These are phyloP conservation scores for Myotis yumanensis DNA, from an alignment of 2,113 vertebrate species.

Conservation along the genomic window DNA sequence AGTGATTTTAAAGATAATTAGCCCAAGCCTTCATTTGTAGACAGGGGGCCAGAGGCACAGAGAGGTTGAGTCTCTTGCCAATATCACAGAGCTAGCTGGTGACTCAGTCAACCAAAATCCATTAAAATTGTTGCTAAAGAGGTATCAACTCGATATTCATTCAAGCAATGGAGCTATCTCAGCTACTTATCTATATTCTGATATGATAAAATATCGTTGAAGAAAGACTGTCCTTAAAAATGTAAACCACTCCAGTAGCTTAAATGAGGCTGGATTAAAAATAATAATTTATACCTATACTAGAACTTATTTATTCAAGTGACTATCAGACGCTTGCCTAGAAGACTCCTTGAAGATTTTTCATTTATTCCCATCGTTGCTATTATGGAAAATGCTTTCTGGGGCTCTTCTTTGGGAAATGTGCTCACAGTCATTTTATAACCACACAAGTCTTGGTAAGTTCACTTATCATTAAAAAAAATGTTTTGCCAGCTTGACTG, in stretches of 20 bases:
- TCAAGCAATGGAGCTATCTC: background rate
- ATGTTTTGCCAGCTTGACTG: background rate
- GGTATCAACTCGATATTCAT: background rate
- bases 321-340: background rate
- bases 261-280: constrained; percentile 33
- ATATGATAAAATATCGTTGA: background rate
- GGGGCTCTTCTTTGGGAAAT: constrained; percentile 12
- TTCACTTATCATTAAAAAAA: constrained; percentile 19
- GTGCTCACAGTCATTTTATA: background rate
- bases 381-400: background rate
- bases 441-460: background rate
- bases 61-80: background rate
- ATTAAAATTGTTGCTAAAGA: background rate
- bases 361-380: background rate
- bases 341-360: constrained; percentile 10
- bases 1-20: constrained; percentile 21
- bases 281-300: background rate
- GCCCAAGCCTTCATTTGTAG: background rate
- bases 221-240: constrained; percentile 25
- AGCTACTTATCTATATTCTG: background rate
- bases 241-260: background rate
- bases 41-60: background rate
- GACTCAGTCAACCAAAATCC: background rate
- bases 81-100: background rate
- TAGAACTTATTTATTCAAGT: background rate